phyloP scores from a whole-genome alignment of 2,797 vertebrate genomes.

The Notoglanidium macrostoma region DNA sequence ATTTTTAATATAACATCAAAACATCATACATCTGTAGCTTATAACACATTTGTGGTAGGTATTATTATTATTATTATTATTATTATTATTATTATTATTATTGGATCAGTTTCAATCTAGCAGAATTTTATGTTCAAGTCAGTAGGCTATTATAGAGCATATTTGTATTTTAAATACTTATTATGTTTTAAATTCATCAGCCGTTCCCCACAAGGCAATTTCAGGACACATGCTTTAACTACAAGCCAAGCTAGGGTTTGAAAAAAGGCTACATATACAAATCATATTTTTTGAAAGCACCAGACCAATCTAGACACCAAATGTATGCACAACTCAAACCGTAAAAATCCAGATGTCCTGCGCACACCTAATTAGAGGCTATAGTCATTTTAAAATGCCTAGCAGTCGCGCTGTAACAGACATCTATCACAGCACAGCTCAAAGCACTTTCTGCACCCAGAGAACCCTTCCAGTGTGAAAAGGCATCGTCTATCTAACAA shows the following conservation, averaged over 20 bases:
- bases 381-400: conserved; percentile 58
- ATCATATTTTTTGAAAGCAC: conserved; percentile 28
- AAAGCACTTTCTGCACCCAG: conserved; percentile 4
- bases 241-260: neutral
- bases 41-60: neutral
- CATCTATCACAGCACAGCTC: neutral
- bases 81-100: neutral
- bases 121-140: neutral
- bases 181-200: neutral
- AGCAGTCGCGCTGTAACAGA: conserved; percentile 47
- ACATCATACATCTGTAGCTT: neutral
- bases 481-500: neutral
- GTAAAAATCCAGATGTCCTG: conserved; percentile 66
- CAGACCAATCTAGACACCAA: conserved; percentile 23
- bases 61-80: neutral
- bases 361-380: conserved; percentile 55
- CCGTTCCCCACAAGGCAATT: neutral
- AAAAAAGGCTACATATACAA: neutral
- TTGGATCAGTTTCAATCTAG: neutral
- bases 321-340: conserved; percentile 37
- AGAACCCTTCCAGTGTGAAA: neutral
- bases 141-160: neutral
- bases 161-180: no score
- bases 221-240: neutral
- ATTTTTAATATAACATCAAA: neutral